These are phyloP conservation scores for Cerastis leucographa DNA, from an alignment of 2,888 invertebrate species.

Conservation along the genomic window DNA sequence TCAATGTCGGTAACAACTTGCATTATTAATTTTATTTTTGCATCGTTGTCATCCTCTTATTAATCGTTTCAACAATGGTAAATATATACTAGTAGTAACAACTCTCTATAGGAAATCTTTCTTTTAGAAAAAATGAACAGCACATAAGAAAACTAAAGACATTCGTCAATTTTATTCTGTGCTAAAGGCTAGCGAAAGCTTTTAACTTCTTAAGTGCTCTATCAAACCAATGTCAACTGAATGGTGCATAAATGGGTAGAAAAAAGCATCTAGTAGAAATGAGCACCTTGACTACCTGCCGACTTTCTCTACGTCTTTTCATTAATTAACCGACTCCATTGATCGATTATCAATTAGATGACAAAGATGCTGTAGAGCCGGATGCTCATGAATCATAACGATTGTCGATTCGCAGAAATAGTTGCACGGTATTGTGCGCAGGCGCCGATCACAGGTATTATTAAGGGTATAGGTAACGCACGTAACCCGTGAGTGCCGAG, in stretches of 20 bases:
- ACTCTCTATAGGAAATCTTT: not conserved
- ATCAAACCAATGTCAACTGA: conserved; percentile 14
- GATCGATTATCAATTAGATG: conserved; percentile 65
- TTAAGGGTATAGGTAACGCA: conserved; percentile 47
- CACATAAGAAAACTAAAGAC: not conserved
- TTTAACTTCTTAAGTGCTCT: conserved; percentile 24
- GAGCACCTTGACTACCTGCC: conserved; percentile 11
- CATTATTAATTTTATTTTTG: not conserved
- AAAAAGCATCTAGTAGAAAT: conserved; percentile 5
- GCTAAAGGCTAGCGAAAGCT: conserved; percentile 32
- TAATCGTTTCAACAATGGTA: not conserved
- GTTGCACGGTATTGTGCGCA: conserved; percentile 62
- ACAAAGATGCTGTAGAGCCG: conserved; percentile 78
- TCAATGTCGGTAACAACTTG: not conserved
- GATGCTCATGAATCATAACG: conserved; percentile 80
- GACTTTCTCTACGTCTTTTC: conserved; percentile 58
- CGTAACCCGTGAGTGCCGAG: conserved; percentile 58
- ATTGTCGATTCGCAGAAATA: conserved; percentile 77
- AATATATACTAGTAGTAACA: not conserved
- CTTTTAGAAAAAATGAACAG: not conserved
- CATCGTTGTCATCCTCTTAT: not conserved
- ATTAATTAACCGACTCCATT: conserved; percentile 54
- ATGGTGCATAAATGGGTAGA: conserved; percentile 19
- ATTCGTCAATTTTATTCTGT: not conserved
- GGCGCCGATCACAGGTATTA: conserved; percentile 64